A percentile compares a stretch with the other conserved stretches of the same genome.
phyloP scores from a whole-genome alignment of 1,140 invertebrate genomes.

The Mactra quadrangularis region DNA sequence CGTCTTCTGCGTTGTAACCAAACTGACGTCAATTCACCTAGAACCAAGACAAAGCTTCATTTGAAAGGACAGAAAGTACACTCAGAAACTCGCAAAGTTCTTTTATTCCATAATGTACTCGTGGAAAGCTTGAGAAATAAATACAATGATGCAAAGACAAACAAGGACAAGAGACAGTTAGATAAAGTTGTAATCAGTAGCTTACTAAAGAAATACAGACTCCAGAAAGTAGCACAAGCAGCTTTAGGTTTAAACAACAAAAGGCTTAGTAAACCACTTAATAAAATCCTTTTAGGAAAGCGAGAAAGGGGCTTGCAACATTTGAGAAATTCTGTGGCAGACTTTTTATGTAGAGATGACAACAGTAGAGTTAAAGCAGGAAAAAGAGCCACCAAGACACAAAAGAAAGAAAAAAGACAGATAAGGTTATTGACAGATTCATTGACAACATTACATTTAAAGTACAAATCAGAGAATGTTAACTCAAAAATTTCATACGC shows the following conservation, averaged over 20 bases:
- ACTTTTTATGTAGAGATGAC: conserved; percentile 4
- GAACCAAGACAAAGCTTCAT: neutral
- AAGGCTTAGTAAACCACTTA: neutral
- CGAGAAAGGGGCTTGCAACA: neutral
- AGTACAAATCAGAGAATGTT: neutral
- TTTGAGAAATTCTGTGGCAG: neutral
- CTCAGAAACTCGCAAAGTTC: neutral
- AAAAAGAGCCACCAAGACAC: neutral
- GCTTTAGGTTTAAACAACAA: neutral
- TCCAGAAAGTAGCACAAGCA: conserved; percentile 1
- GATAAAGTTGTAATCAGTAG: neutral
- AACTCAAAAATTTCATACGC: conserved; percentile 11
- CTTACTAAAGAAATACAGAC: no score
- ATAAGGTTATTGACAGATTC: conserved; percentile 1
- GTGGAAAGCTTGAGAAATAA: neutral
- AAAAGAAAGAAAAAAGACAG: neutral
- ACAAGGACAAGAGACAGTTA: neutral
- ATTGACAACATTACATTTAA: neutral
- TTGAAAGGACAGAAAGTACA: conserved; percentile 10
- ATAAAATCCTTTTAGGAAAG: neutral
- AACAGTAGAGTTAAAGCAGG: conserved; percentile 16
- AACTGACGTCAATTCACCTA: neutral
- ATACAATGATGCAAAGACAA: neutral
- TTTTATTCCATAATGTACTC: conserved; percentile 2
- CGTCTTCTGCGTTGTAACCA: neutral